These are phyloP conservation scores for Ophion costatus DNA, from an alignment of 2,888 invertebrate genomes.

Conservation along the genomic window DNA sequence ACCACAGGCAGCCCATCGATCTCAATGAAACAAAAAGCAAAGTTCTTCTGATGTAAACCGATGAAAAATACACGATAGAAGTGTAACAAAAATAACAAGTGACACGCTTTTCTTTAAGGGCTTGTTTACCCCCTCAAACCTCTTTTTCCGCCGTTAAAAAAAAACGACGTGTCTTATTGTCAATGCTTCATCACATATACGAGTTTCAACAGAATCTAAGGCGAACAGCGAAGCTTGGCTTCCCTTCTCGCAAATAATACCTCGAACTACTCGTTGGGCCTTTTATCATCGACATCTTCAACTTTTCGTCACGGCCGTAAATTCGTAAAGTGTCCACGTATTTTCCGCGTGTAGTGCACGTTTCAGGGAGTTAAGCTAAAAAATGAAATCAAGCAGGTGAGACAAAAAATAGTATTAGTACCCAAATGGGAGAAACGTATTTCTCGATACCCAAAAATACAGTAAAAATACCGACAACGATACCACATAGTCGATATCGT, in stretches of 20 bases:
- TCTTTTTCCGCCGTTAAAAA: no score
- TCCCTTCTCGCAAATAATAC: background rate
- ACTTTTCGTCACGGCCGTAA: background rate
- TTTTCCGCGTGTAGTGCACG: background rate
- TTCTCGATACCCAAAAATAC: constrained; percentile 39
- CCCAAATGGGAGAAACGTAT: constrained; percentile 60
- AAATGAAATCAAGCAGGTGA: constrained; percentile 16
- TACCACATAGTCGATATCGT: constrained; percentile 77
- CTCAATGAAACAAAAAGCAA: no score
- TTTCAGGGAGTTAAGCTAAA: constrained; percentile 18
- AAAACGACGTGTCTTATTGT: no score
- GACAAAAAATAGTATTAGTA: constrained; percentile 57
- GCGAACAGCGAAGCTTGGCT: background rate
- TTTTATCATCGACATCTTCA: background rate
- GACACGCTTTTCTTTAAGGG: no score
- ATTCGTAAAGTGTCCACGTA: background rate
- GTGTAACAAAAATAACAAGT: no score
- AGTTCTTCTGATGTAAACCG: no score
- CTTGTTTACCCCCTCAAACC: no score
- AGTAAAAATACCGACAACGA: constrained; percentile 63
- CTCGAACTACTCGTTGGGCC: background rate
- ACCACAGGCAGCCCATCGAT: no score
- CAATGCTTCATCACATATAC: no score
- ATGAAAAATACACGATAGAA: no score
- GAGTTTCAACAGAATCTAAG: background rate